Base-by-base conservation (phyloP, 2,888 invertebrate species). In the Euphydryas editha region DNA sequence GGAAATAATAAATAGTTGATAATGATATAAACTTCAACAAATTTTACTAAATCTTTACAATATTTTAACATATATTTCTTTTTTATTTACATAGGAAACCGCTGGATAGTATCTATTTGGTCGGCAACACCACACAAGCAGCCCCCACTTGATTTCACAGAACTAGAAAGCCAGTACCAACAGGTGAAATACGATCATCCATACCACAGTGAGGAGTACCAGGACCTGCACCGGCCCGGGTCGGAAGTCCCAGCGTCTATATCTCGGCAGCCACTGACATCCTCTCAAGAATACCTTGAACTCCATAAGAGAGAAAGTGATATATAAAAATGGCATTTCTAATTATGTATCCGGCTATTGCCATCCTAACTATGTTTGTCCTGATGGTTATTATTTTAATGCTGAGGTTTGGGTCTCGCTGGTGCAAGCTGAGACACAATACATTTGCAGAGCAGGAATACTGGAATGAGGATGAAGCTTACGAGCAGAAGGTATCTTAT, bases 41-140 rank as follows among this genome's bases (percentile, higher is more conserved):
- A n/a, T n/a, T n/a, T n/a, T n/a, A n/a, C n/a, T n/a, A n/a, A 36
- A 36, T 36, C 36, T 8, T 36, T 54, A 36, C 2, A 30, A 13
- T 21, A 44, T 6, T 60, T 15, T n/a, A n/a, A n/a, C n/a, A 13
- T 39, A 0, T 39, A 13, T 39, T 39, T 39, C 7, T 3, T 39
- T 39, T 39, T 15, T 39, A 1, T n/a, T n/a, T 39, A 39, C 30
- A 37, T 81, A 96, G 97, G 97, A 58, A 97, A 96, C 83, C 96
- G 97, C 78, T 97, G 96, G 96, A 89, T 97, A 68, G 95, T 96
- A 18, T 96, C 97, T 1, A 93, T 98, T 82, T 98, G 97, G 96
- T 96, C 97, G 1, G 94, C 96, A 44, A 96, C 97, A 6, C 97
- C 97, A 0, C 96, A 97, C 82, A 95, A 96, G 73, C 96, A 97